Conservation (phyloP, 2,888 invertebrate genomes). For the Leistus spinibarbis region DNA sequence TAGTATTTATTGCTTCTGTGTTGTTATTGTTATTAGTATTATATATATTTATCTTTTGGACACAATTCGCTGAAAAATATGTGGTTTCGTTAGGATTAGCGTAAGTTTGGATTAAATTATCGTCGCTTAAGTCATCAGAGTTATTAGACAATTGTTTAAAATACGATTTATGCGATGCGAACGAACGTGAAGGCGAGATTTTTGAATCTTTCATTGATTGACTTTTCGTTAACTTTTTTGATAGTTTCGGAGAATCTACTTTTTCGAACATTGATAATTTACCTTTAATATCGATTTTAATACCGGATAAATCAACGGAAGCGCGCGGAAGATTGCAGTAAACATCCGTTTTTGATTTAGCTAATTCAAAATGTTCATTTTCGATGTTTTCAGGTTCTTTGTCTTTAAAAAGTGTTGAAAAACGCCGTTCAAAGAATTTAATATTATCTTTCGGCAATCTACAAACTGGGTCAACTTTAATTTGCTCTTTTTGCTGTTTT, state of each 20-base stretch:
- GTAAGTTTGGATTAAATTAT: slow-evolving; percentile 9
- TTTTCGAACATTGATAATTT: slow-evolving; percentile 55
- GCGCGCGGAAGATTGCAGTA: slow-evolving; percentile 49
- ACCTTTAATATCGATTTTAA: slow-evolving; percentile 55
- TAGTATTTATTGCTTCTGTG: neutral
- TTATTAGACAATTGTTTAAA: slow-evolving; percentile 29
- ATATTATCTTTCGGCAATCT: slow-evolving; percentile 55
- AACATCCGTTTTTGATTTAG: slow-evolving; percentile 54
- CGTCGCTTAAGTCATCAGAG: slow-evolving; percentile 33
- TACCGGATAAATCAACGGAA: slow-evolving; percentile 54
- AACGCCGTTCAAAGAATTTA: slow-evolving; percentile 53
- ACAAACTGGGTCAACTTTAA: slow-evolving; percentile 49
- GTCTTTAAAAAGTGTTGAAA: slow-evolving; percentile 50
- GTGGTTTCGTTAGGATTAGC: slow-evolving; percentile 1
- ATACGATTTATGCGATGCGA: slow-evolving; percentile 17
- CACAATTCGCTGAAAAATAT: slow-evolving; percentile 32
- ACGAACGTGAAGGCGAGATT: slow-evolving; percentile 40
- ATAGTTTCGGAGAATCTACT: slow-evolving; percentile 39
- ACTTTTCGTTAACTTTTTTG: slow-evolving; percentile 45
- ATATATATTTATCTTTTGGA: slow-evolving; percentile 17
- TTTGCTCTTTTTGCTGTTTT: slow-evolving; percentile 52
- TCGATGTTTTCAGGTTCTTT: slow-evolving; percentile 43
- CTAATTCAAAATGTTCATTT: slow-evolving; percentile 45
- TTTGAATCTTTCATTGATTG: slow-evolving; percentile 42
- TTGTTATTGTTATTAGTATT: slow-evolving; percentile 2